Evolutionary conservation across 2,888 invertebrate genomes (phyloP).

Genomic region (Torymus texanus): DNA sequence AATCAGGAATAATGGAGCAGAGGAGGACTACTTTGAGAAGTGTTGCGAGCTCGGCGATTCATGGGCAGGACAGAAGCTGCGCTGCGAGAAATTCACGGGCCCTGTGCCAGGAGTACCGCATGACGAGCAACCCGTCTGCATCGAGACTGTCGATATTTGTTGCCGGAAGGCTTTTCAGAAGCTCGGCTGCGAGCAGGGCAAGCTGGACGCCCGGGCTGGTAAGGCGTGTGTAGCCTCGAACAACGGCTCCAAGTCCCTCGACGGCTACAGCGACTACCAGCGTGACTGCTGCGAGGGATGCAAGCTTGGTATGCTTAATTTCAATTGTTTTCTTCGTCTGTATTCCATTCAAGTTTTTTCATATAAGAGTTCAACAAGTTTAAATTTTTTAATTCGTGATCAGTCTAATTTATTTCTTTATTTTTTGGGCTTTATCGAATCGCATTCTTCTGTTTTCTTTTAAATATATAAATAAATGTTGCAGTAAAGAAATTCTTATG

Average conservation of each 20-base stretch:
- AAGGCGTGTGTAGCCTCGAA: conserved; percentile 67
- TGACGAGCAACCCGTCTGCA: conserved; percentile 79
- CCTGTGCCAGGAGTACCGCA: conserved; percentile 77
- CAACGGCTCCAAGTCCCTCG: too few species aligned
- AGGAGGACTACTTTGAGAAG: conserved; percentile 63
- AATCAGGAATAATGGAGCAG: not conserved
- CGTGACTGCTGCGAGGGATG: conserved; percentile 72
- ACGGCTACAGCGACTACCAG: conserved; percentile 66
- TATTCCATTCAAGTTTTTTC: too few species aligned
- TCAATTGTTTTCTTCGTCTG: not conserved
- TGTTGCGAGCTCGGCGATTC: conserved; percentile 78
- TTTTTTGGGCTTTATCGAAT: too few species aligned
- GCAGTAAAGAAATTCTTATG: too few species aligned
- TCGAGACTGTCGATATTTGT: conserved; percentile 81
- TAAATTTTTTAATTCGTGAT: too few species aligned
- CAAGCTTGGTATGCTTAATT: conserved; percentile 65
- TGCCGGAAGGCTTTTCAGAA: conserved; percentile 77
- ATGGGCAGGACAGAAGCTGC: conserved; percentile 76
- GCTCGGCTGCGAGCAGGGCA: conserved; percentile 77
- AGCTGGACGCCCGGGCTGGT: conserved; percentile 76
- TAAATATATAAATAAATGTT: too few species aligned
- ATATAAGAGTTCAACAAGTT: too few species aligned
- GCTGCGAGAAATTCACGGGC: conserved; percentile 76
- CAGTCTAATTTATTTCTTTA: too few species aligned
- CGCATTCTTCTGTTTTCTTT: too few species aligned